A percentile compares a stretch with the other conserved stretches of the same genome.
These are phyloP conservation scores for Lycopodina hypogea DNA, from an alignment of 37 sponge, comb jelly and placozoan species.

Conservation along the genomic window DNA sequence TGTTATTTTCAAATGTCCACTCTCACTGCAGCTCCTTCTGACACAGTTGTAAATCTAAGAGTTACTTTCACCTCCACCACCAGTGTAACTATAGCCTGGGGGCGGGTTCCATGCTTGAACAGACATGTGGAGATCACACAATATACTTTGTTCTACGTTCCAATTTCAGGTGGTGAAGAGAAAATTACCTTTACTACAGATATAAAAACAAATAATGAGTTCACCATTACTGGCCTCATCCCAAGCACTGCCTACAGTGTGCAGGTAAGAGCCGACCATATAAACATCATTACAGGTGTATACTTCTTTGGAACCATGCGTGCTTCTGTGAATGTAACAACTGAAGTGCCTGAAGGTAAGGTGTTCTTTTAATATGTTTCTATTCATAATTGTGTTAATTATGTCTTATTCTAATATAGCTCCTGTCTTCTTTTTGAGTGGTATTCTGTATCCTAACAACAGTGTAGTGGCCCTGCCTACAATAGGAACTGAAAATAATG, in stretches of 20 bases:
- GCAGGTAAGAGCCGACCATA: not conserved
- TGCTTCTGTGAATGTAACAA: not conserved
- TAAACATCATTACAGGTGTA: not conserved
- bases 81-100: conserved; percentile 27
- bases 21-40: conserved; percentile 22
- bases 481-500: conserved; percentile 4
- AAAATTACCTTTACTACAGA: not conserved
- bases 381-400: not conserved
- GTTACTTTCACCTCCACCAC: not conserved
- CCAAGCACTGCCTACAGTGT: conserved; percentile 20
- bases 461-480: conserved; percentile 8
- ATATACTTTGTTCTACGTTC: not conserved
- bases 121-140: conserved; percentile 25
- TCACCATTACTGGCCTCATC: conserved; percentile 15
- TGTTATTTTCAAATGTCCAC: no score
- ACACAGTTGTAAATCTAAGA: not conserved
- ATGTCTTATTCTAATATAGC: not conserved
- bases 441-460: conserved; percentile 11
- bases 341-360: not conserved
- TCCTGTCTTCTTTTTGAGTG: conserved; percentile 7
- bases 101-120: not conserved
- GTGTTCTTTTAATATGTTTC: not conserved
- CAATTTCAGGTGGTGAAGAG: not conserved
- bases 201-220: not conserved
- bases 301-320: no score